phyloP scores from a whole-genome alignment of 2,888 invertebrate species.

The Rhagonycha fulva region DNA sequence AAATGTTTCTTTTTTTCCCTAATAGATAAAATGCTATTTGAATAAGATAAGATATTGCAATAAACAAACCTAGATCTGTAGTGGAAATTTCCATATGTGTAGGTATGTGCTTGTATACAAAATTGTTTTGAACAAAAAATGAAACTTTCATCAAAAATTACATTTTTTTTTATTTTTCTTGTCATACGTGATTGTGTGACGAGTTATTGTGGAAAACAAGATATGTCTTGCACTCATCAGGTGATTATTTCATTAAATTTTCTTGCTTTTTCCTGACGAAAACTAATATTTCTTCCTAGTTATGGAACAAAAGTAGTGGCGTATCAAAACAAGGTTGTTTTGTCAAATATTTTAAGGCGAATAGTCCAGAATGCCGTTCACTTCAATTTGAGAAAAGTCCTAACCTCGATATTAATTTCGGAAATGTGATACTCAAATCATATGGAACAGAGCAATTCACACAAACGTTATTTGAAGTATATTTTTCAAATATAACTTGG shows the following conservation, averaged over 20 bases:
- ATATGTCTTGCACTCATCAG: neutral
- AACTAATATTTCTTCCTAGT: neutral
- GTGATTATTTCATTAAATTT: neutral
- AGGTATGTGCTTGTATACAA: neutral
- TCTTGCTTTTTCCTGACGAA: neutral
- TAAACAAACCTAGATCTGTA: neutral
- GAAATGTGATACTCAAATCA: conserved; percentile 5
- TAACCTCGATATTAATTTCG: neutral
- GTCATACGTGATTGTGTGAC: neutral
- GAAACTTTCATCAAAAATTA: neutral
- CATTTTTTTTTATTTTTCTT: neutral
- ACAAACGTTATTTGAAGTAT: conserved; percentile 9
- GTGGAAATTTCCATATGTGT: neutral
- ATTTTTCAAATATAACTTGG: conserved; percentile 19
- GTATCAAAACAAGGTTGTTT: neutral
- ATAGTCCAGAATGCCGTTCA: neutral
- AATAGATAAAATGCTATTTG: neutral
- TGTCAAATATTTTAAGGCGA: neutral
- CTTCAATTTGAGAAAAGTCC: neutral
- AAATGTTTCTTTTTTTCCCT: neutral
- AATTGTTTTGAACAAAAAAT: neutral
- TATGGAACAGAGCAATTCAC: neutral
- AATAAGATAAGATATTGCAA: neutral
- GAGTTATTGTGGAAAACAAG: neutral
- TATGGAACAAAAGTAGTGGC: neutral